Evolutionary conservation across 2,113 vertebrate genomes (phyloP).

Genomic region (Otolemur garnettii): DNA sequence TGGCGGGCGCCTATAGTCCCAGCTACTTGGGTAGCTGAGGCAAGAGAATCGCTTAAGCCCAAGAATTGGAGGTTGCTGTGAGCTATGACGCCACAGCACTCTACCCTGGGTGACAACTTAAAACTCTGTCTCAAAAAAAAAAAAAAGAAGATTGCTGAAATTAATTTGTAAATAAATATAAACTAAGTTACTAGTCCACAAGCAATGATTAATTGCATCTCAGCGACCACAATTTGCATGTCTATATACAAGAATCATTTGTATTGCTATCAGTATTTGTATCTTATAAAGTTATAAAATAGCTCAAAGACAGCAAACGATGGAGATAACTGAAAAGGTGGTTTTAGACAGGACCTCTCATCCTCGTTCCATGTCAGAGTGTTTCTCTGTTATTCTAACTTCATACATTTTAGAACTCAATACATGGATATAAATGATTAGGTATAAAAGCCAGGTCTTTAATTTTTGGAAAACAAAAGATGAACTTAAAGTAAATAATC

Average conservation of each 20-base stretch:
- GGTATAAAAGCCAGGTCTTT: not conserved
- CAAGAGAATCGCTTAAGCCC: too few species aligned
- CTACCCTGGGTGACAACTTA: too few species aligned
- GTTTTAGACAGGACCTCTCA: not conserved
- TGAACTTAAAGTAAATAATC: not conserved
- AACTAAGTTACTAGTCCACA: not conserved
- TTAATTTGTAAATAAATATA: not conserved
- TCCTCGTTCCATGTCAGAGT: not conserved
- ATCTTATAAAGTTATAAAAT: not conserved
- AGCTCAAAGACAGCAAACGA: not conserved
- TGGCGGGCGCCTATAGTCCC: too few species aligned
- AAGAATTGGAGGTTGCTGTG: too few species aligned
- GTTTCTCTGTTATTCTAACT: not conserved
- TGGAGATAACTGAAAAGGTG: not conserved
- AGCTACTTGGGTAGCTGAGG: too few species aligned
- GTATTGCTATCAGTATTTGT: not conserved
- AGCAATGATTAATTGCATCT: not conserved
- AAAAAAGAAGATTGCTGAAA: not conserved
- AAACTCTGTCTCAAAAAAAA: too few species aligned
- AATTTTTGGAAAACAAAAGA: not conserved
- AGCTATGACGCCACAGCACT: too few species aligned
- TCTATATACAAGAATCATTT: not conserved
- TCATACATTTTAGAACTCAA: slow-evolving; percentile 2
- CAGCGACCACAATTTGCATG: not conserved
- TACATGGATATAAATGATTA: not conserved